Evolutionary conservation across 2,888 invertebrate species (phyloP), one percentile per base, ranked within the genome.

Genomic region (Tillus elongatus): DNA sequence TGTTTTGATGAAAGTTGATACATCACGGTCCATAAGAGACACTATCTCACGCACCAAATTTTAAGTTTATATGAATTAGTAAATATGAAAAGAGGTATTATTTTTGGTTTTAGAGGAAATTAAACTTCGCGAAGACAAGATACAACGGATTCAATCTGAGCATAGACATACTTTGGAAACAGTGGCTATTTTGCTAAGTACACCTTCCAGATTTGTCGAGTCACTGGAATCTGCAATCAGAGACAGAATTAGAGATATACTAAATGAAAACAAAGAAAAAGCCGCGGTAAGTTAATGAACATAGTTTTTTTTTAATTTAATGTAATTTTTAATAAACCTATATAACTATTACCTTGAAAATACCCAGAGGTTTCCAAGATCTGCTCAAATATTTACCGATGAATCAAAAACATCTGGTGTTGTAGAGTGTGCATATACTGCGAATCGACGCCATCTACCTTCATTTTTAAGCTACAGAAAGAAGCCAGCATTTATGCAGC

Each of bases 191-290:
- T 69, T 80, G 26, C 61, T 83, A 13, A 81, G 82, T 57, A 72
- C 82, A 4, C 79, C 85, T 2, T 73, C 77, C 15, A 66, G 80
- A 45, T 82, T 80, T 58, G 79, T 83, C 2, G 88, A 88, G 53
- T 79, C 86, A 0, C 75, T 82, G 39, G 87, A 88, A 60, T 75
- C 74, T 33, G 71, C 82, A 16, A 82, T 89, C 42, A 85, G 85
- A 60, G 87, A 88, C 43, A 73, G 84, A 44, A 75, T 87, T 36
- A 71, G 84, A 11, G 86, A 88, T 61, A 72, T 85, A 30, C 65
- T 86, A 15, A 75, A 73, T 40, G 87, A 88, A 40, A 81, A 81
- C 60, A 84, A 86, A 61, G 82, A 84, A 44, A 80, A 81, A 68
- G 69, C 74, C 50, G 71, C 79, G 63, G 88, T 86, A 71, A 64